Evolutionary conservation across 2,888 invertebrate genomes (phyloP).

Genomic region (Crossocerus cetratus): DNA sequence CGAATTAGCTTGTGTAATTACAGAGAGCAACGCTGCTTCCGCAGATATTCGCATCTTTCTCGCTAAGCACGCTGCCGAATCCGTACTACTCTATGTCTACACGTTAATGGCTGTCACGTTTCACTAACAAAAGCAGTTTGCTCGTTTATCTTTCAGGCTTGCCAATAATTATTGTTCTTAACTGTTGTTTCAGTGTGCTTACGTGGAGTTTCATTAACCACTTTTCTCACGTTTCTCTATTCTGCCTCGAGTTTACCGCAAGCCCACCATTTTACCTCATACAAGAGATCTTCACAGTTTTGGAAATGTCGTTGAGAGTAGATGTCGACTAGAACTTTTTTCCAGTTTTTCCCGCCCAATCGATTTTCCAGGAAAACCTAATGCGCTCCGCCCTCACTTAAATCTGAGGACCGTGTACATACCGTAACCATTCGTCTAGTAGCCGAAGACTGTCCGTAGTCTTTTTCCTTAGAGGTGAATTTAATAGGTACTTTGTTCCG

Average conservation of each 20-base stretch:
- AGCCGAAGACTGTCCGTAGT: no score
- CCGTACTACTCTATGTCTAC: slow-evolving; percentile 50
- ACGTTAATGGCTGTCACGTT: slow-evolving; percentile 56
- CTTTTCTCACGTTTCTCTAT: slow-evolving; percentile 10
- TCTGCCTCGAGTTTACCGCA: slow-evolving; percentile 1
- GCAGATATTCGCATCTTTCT: slow-evolving; percentile 50
- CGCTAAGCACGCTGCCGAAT: slow-evolving; percentile 55
- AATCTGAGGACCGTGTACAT: no score
- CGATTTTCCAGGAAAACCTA: neutral
- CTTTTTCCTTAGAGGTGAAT: no score
- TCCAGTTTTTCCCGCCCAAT: neutral
- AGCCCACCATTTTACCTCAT: slow-evolving; percentile 3
- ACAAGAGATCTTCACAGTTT: slow-evolving; percentile 7
- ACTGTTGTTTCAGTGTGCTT: slow-evolving; percentile 59
- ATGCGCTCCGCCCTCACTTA: no score
- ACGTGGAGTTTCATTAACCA: slow-evolving; percentile 41
- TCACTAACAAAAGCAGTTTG: slow-evolving; percentile 52
- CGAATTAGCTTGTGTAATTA: slow-evolving; percentile 29
- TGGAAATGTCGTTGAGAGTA: slow-evolving; percentile 9
- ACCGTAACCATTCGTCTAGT: no score
- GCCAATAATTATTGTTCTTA: slow-evolving; percentile 47
- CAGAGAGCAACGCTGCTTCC: slow-evolving; percentile 42
- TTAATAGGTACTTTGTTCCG: no score
- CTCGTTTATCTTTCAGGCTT: slow-evolving; percentile 56
- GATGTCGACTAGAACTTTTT: neutral